These are phyloP conservation scores for Anoura caudifer DNA, from an alignment of 2,113 vertebrate genomes.

Conservation along the genomic window DNA sequence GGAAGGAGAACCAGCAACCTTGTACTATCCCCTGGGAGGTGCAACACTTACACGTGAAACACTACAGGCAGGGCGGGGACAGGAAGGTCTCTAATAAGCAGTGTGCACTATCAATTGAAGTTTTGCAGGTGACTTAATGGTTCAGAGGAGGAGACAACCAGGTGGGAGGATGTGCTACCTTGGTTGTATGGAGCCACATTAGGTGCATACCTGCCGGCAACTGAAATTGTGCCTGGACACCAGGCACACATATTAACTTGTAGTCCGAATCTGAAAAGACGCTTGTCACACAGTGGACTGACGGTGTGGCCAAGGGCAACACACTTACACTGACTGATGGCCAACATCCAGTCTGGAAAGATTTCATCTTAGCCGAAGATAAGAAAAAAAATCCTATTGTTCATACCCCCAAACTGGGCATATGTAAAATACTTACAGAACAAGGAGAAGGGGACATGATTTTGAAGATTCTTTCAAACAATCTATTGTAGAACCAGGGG, in stretches of 20 bases:
- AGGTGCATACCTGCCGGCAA: neutral
- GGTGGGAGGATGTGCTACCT: neutral
- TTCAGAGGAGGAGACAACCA: neutral
- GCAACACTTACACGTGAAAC: slow-evolving; percentile 21
- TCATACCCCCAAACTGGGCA: neutral
- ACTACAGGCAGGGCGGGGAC: slow-evolving; percentile 30
- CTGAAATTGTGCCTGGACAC: neutral
- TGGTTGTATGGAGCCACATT: neutral
- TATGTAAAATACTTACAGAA: neutral
- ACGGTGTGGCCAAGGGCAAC: neutral
- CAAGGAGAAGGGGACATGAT: neutral
- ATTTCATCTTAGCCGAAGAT: neutral
- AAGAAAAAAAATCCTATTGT: neutral
- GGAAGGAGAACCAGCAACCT: slow-evolving; percentile 55
- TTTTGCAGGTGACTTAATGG: slow-evolving; percentile 15
- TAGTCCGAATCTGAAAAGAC: neutral
- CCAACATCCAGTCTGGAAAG: neutral
- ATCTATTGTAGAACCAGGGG: neutral
- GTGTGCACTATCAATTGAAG: neutral
- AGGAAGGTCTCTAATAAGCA: slow-evolving; percentile 47
- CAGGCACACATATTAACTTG: neutral
- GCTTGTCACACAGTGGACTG: neutral
- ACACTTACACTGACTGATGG: neutral
- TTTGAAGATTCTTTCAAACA: neutral
- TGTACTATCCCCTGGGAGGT: slow-evolving; percentile 22